phyloP scores from a whole-genome alignment of 2,797 vertebrate genomes.

The Tinamus major region DNA sequence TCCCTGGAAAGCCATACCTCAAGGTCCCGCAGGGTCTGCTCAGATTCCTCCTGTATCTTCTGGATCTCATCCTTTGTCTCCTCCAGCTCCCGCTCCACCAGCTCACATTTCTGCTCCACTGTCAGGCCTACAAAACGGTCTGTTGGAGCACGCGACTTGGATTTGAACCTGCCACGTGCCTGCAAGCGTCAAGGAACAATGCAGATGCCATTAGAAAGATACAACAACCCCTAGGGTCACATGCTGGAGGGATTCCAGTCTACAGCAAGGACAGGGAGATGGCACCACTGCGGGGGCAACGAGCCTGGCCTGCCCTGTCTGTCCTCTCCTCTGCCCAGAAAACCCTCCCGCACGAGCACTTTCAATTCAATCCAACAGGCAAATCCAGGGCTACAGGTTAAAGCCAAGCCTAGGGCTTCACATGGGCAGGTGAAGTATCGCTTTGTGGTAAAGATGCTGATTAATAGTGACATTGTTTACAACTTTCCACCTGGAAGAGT shows the following conservation, averaged over 20 bases:
- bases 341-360: not conserved
- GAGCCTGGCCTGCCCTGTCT: not conserved
- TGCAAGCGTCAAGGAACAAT: conserved; percentile 38
- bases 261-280: not conserved
- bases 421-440: not conserved
- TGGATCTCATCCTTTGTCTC: conserved; percentile 72
- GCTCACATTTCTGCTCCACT: conserved; percentile 79
- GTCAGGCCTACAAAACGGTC: conserved; percentile 68
- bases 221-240: not conserved
- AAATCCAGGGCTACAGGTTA: not conserved
- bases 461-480: not conserved
- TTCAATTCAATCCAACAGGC: not conserved
- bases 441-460: not conserved
- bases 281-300: not conserved
- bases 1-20: conserved; percentile 69
- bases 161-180: conserved; percentile 59
- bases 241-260: not conserved
- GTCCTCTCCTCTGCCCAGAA: not conserved
- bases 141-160: conserved; percentile 15
- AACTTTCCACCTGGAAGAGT: not conserved
- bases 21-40: conserved; percentile 71
- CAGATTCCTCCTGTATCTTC: conserved; percentile 59
- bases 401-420: not conserved
- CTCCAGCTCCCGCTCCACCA: conserved; percentile 77
- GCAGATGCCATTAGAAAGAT: not conserved